Evolutionary conservation across 1,140 invertebrate species (phyloP).

Genomic region (Neodiprion fabricii): DNA sequence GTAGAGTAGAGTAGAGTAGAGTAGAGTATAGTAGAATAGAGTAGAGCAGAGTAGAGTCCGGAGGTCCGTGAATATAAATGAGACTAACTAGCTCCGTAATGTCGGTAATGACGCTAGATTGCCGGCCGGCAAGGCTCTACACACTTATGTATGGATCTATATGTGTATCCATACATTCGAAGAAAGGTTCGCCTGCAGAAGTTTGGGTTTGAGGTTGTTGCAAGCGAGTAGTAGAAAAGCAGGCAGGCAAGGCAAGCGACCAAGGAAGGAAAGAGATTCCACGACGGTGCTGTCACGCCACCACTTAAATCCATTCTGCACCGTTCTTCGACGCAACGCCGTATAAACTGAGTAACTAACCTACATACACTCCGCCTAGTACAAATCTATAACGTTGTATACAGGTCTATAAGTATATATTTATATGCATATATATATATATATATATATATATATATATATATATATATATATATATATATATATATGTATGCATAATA

Average conservation of each 20-base stretch:
- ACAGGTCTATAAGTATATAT: background rate
- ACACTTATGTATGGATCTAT: background rate
- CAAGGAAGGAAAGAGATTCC: slow-evolving; percentile 18
- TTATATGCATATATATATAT: slow-evolving; percentile 8
- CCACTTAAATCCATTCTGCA: background rate
- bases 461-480: no score
- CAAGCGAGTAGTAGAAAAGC: background rate
- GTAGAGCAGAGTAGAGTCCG: slow-evolving; percentile 24
- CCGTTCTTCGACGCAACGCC: background rate
- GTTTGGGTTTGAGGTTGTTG: no score
- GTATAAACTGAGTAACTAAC: no score
- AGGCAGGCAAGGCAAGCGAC: background rate
- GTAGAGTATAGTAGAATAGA: slow-evolving; percentile 13
- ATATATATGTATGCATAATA: no score
- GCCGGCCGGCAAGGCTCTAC: slow-evolving; percentile 29
- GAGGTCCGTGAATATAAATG: slow-evolving; percentile 57
- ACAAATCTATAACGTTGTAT: no score
- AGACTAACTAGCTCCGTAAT: slow-evolving; percentile 62
- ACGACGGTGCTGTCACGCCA: slow-evolving; percentile 18
- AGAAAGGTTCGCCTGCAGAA: no score
- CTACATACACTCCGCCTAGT: no score
- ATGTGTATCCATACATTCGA: no score
- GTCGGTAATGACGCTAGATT: slow-evolving; percentile 61
- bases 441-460: background rate
- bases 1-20: slow-evolving; percentile 20